Evolutionary conservation across 2,113 vertebrate genomes (phyloP), one percentile per base, ranked within the genome.

Genomic region (Pomatostomus ruficeps): DNA sequence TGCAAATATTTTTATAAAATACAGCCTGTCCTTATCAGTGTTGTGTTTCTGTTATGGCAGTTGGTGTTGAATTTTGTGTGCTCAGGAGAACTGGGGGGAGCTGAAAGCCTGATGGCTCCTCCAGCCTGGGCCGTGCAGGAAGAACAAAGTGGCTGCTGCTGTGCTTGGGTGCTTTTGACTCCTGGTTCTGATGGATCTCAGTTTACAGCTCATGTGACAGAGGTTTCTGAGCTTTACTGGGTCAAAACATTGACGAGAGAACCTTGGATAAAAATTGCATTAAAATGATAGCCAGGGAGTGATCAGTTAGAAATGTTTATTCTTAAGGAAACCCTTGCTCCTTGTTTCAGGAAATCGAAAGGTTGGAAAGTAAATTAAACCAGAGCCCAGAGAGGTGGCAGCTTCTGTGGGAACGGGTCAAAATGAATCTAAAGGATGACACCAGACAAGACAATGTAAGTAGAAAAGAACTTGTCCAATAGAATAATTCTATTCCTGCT

Each of bases 341-440:
- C 91, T 91, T 77, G 54, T 98, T 98, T 74, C 97, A 99, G 99
- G 99, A 99, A 97, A 99, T 99, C 1, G 99, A 99, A 98, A 98
- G 97, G 96, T 95, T 99, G 97, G 99, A 99, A 96, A 98, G 94
- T 38, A 98, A 99, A 96, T 97, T 99, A 94, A 98, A 98, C 93
- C 99, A 99, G 97, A 97, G 91, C 43, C 97, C 99, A 31, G 99
- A 99, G 94, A 98, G 97, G 86, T 99, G 99, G 99, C 98, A 99
- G 66, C 97, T 98, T n/a, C 97, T 98, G 59, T 98, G 99, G 98
- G 99, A 99, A 96, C 98, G 98, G 89, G 98, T 99, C 85, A 98
- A 98, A 66, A 87, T 97, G 66, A 99, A 98, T 94, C 98, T 99
- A 51, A 99, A 99, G 96, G 99, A 99, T 80, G 98, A 99, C 82